Evolutionary conservation across 2,888 invertebrate genomes (phyloP).

Genomic region (Lithophane socia): DNA sequence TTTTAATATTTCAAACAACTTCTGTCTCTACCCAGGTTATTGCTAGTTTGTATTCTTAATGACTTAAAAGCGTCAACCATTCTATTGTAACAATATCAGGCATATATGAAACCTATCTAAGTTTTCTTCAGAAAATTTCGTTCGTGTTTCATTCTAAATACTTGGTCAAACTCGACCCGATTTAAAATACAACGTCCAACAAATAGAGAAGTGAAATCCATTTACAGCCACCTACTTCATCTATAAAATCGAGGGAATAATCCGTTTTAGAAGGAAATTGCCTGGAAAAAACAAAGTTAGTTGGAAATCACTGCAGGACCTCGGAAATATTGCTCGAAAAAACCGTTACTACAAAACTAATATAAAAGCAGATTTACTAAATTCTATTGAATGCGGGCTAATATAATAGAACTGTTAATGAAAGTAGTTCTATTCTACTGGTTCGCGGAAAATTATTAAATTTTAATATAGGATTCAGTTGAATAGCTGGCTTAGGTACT

Average conservation of each 20-base stretch:
- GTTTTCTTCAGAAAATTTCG: background rate
- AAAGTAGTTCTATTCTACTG: background rate
- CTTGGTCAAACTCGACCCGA: background rate
- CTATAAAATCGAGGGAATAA: conserved; percentile 46
- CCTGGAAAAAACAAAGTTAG: conserved; percentile 51
- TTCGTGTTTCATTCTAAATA: background rate
- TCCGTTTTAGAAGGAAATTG: conserved; percentile 57
- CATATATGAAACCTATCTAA: background rate
- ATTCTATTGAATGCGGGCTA: background rate
- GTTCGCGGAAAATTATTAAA: background rate
- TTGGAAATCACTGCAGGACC: conserved; percentile 43
- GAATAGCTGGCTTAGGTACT: background rate
- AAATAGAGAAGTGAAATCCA: conserved; percentile 23
- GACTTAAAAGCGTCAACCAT: background rate
- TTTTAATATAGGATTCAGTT: background rate
- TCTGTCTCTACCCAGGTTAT: background rate
- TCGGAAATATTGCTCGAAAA: conserved; percentile 36
- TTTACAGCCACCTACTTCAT: conserved; percentile 22
- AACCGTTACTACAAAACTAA: conserved; percentile 26
- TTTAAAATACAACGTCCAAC: conserved; percentile 8
- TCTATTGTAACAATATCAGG: background rate
- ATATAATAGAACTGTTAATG: background rate
- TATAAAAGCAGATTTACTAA: conserved; percentile 3
- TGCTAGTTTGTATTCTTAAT: background rate
- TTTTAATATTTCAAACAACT: conserved; percentile 9